These are phyloP conservation scores for Toxotes jaculatrix DNA, from an alignment of 2,113 vertebrate genomes.

Conservation along the genomic window DNA sequence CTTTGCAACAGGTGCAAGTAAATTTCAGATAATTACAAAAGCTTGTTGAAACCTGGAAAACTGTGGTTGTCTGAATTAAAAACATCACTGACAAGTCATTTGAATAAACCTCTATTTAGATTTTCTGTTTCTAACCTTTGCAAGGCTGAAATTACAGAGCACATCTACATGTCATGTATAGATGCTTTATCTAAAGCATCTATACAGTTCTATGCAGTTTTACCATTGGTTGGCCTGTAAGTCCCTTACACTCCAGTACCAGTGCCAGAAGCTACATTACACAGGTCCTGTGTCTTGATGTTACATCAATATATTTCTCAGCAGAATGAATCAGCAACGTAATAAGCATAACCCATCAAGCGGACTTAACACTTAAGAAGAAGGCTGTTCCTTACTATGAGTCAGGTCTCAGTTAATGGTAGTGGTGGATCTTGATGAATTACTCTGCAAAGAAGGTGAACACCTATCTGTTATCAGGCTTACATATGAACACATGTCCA, in stretches of 20 bases:
- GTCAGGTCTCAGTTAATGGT: slow-evolving; percentile 8
- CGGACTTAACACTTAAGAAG: slow-evolving; percentile 23
- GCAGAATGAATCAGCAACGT: slow-evolving; percentile 28
- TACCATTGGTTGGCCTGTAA: not conserved
- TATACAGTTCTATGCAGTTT: not conserved
- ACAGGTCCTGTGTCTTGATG: not conserved
- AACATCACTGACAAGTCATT: not conserved
- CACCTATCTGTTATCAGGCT: slow-evolving; percentile 41
- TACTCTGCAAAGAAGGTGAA: slow-evolving; percentile 37
- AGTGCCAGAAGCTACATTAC: slow-evolving; percentile 37
- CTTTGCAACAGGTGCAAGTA: not conserved
- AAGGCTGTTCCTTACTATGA: slow-evolving; percentile 13
- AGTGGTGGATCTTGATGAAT: slow-evolving; percentile 32
- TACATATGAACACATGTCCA: slow-evolving; percentile 56
- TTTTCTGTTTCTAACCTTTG: not conserved
- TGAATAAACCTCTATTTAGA: not conserved
- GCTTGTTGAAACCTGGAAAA: not conserved
- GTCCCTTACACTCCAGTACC: not conserved
- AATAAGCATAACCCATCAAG: slow-evolving; percentile 13
- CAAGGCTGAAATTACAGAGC: not conserved
- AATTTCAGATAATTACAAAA: not conserved
- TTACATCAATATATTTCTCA: slow-evolving; percentile 35
- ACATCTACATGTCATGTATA: not conserved
- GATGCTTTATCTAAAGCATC: not conserved
- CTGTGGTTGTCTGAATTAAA: not conserved